phyloP scores from a whole-genome alignment of 92 coral and sea anemone genomes.

The Actinernus sp. region DNA sequence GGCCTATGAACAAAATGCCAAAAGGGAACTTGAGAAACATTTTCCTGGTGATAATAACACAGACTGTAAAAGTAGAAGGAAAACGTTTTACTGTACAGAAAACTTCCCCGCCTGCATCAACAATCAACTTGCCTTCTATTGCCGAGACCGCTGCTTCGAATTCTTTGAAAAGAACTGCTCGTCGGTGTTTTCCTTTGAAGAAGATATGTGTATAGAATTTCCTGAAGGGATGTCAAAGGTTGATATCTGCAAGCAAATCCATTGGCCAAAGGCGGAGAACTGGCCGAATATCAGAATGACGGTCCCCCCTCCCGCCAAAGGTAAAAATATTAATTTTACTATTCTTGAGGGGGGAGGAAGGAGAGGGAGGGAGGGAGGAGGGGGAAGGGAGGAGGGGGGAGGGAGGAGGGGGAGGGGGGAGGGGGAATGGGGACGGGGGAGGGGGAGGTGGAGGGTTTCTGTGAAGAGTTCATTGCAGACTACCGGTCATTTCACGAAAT shows the following conservation, averaged over 20 bases:
- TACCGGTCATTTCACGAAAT: too few relatives aligned
- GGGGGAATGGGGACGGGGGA: too few relatives aligned
- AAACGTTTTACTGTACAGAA: slow-evolving; percentile 52
- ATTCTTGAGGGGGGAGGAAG: too few relatives aligned
- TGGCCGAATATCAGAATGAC: slow-evolving; percentile 34
- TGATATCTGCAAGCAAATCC: slow-evolving; percentile 57
- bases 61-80: slow-evolving; percentile 3
- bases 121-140: slow-evolving; percentile 36
- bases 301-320: too few relatives aligned
- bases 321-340: too few relatives aligned
- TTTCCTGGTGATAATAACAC: background rate
- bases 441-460: too few relatives aligned
- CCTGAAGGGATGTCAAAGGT: slow-evolving; percentile 27
- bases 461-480: too few relatives aligned
- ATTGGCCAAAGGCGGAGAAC: slow-evolving; percentile 77
- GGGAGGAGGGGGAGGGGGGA: too few relatives aligned
- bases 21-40: background rate
- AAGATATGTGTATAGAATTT: slow-evolving; percentile 67
- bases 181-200: slow-evolving; percentile 34
- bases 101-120: slow-evolving; percentile 58
- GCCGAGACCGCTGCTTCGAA: slow-evolving; percentile 51
- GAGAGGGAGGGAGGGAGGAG: too few relatives aligned
- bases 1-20: slow-evolving; percentile 1
- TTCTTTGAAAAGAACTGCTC: slow-evolving; percentile 53
- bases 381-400: too few relatives aligned